Evolutionary conservation across 1,140 invertebrate species (phyloP), one percentile per base, ranked within the genome.

Genomic region (Phthorimaea operculella): DNA sequence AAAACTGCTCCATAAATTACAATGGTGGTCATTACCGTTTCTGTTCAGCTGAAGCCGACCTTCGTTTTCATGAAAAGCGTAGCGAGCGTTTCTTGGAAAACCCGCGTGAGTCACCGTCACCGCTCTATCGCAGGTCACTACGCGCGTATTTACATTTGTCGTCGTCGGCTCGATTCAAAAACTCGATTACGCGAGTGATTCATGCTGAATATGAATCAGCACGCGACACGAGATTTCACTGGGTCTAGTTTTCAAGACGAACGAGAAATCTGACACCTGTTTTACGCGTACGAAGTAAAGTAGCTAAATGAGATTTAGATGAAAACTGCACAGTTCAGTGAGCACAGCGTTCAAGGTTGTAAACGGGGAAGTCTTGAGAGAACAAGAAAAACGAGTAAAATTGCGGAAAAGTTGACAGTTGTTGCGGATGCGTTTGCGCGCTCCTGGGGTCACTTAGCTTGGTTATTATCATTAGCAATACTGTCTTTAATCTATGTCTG

Each of bases 101-200:
- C 79, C 81, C 81, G 75, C 55, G 61, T 84, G 81, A 84, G 58
- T 83, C 80, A 83, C 61, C 71, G 70, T 70, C 21, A 28, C 21
- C 21, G 70, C 76, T 78, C 74, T 76, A 78, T 72, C 78, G 72
- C 74, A 68, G 74, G 74, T 76, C 78, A 77, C 79, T 79, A 74
- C 74, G 66, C 65, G 73, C 68, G 71, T 80, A 80, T 79, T 79
- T 76, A 70, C 75, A 78, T 79, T 76, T 71, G 78, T 68, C 60
- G 62, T 59, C 70, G 52, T 16, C 45, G 72, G 71, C 73, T 76
- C 73, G 68, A 82, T 82, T 81, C 79, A 80, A 82, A 82, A 80
- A 82, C 73, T 79, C 77, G 69, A 81, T 77, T 76, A 77, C 76
- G 72, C 57, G 72, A 69, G 74, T 84, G 79, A 84, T 79, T 84